These are phyloP conservation scores for Lysandra bellargus DNA, from an alignment of 2,888 invertebrate genomes.

Conservation along the genomic window DNA sequence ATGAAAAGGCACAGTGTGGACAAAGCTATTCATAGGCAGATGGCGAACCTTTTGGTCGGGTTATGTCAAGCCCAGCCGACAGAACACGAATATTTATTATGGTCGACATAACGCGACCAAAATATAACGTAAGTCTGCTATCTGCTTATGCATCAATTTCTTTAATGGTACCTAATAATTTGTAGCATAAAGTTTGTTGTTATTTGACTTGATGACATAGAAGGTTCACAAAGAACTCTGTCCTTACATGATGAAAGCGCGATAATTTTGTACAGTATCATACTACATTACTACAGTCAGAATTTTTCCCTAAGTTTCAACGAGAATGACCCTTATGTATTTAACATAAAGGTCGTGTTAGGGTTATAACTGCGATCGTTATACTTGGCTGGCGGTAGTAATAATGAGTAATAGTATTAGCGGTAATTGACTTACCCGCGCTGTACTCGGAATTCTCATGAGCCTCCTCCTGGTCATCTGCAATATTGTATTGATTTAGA, in stretches of 20 bases:
- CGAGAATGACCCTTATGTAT: background rate
- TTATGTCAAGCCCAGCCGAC: too few species aligned
- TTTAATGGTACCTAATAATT: too few species aligned
- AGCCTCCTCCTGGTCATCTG: slow-evolving; percentile 52
- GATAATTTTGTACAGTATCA: background rate
- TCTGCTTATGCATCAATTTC: too few species aligned
- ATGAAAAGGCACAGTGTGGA: too few species aligned
- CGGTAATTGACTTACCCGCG: slow-evolving; percentile 48
- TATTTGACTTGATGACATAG: background rate
- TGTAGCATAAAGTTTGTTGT: too few species aligned
- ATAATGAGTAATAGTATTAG: slow-evolving; percentile 23
- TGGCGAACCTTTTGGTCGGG: too few species aligned
- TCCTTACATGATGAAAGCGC: background rate
- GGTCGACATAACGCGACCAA: too few species aligned
- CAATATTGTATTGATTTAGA: slow-evolving; percentile 37
- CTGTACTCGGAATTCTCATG: slow-evolving; percentile 65
- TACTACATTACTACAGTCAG: background rate
- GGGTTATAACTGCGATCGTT: background rate
- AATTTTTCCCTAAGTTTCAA: background rate
- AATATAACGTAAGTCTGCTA: too few species aligned
- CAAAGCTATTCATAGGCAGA: too few species aligned
- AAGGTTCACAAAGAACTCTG: background rate
- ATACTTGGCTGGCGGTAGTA: slow-evolving; percentile 6
- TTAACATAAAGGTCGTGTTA: background rate
- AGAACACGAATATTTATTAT: too few species aligned